Evolutionary conservation across 1,140 invertebrate genomes (phyloP).

Genomic region (Drosophila trapezifrons): DNA sequence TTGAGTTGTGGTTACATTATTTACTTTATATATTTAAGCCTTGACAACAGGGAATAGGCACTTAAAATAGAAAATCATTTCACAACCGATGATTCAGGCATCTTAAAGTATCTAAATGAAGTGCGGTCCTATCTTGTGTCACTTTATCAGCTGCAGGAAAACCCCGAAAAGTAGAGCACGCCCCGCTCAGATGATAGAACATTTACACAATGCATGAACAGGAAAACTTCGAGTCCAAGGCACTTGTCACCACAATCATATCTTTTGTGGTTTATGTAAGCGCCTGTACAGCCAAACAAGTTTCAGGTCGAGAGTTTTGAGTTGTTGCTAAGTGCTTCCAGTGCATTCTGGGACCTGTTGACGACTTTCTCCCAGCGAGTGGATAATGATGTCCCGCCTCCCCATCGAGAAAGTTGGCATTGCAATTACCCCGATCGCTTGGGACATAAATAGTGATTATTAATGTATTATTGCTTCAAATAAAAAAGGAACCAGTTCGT

Average conservation of each 20-base stretch:
- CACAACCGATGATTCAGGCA: slow-evolving; percentile 6
- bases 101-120: slow-evolving; percentile 15
- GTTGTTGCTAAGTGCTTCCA: slow-evolving; percentile 21
- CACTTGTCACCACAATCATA: slow-evolving; percentile 42
- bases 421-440: slow-evolving; percentile 10
- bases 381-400: slow-evolving; percentile 9
- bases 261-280: slow-evolving; percentile 38
- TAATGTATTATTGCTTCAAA: neutral
- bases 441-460: slow-evolving; percentile 3
- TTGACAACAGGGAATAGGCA: neutral
- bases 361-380: slow-evolving; percentile 29
- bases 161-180: slow-evolving; percentile 9
- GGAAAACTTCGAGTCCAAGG: slow-evolving; percentile 2
- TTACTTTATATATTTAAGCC: neutral
- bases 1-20: neutral
- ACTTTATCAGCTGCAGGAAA: slow-evolving; percentile 33
- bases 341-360: slow-evolving; percentile 43
- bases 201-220: slow-evolving; percentile 34
- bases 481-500: neutral
- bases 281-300: slow-evolving; percentile 15
- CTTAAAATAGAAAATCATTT: neutral
- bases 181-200: slow-evolving; percentile 30
- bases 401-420: slow-evolving; percentile 32
- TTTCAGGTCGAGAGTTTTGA: slow-evolving; percentile 4
- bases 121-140: slow-evolving; percentile 9